These are phyloP conservation scores for Pampus argenteus DNA, from an alignment of 2,797 vertebrate genomes.

Conservation along the genomic window DNA sequence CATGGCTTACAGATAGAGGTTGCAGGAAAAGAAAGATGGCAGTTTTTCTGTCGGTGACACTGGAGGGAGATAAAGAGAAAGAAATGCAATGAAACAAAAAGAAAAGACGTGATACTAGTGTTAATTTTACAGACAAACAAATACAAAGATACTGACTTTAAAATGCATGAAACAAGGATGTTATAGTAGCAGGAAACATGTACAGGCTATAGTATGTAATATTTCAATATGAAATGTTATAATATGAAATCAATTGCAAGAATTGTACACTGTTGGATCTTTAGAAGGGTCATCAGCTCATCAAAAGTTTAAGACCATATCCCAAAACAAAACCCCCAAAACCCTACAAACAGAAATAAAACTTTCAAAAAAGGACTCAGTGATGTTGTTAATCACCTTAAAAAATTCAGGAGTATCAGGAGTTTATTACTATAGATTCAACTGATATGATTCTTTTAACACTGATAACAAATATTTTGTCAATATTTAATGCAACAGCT, in stretches of 20 bases:
- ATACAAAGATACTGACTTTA: not conserved
- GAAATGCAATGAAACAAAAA: not conserved
- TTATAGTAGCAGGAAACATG: not conserved
- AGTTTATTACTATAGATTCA: not conserved
- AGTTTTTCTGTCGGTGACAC: constrained; percentile 8
- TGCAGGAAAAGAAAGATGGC: not conserved
- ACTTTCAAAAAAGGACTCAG: too few species aligned
- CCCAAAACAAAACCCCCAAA: too few species aligned
- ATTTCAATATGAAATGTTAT: not conserved
- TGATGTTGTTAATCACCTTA: too few species aligned
- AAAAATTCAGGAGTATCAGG: too few species aligned
- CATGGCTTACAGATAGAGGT: constrained; percentile 1
- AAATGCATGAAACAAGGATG: not conserved
- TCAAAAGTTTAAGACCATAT: too few species aligned
- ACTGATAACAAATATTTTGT: not conserved
- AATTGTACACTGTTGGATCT: too few species aligned
- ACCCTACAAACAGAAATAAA: too few species aligned
- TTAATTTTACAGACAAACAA: not conserved
- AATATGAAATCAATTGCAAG: too few species aligned
- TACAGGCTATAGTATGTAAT: not conserved
- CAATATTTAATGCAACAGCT: too few species aligned
- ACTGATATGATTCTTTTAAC: not conserved
- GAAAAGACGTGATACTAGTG: not conserved
- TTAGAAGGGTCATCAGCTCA: too few species aligned
- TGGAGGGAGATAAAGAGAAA: not conserved